These are phyloP conservation scores for Ciconia maguari DNA, from an alignment of 2,113 vertebrate genomes.

Conservation along the genomic window DNA sequence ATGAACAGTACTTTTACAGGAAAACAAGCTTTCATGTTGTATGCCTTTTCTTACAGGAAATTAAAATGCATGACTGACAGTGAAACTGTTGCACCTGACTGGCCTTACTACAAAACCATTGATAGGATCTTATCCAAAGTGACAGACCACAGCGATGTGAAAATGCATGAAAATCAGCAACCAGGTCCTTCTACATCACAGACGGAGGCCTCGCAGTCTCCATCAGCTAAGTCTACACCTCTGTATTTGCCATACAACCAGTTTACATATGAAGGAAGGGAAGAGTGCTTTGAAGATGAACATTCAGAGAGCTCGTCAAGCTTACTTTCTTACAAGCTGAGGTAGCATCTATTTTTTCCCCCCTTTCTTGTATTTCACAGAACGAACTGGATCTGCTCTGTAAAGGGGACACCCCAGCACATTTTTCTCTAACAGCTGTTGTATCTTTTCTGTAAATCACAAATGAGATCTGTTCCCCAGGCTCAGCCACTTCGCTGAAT, in stretches of 20 bases:
- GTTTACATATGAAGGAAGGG: constrained; percentile 92
- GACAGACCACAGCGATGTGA: constrained; percentile 83
- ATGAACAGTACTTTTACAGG: background rate
- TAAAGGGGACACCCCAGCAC: background rate
- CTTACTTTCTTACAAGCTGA: constrained; percentile 79
- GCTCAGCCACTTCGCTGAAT: background rate
- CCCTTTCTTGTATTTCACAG: background rate
- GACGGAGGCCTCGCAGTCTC: constrained; percentile 82
- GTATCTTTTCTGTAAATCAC: background rate
- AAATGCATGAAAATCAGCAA: constrained; percentile 80
- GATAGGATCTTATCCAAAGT: constrained; percentile 93
- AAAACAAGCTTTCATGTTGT: constrained; percentile 51
- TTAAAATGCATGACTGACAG: constrained; percentile 87
- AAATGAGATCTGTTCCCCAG: background rate
- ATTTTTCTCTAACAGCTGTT: background rate
- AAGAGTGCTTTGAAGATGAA: constrained; percentile 83
- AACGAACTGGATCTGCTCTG: background rate
- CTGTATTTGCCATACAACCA: constrained; percentile 91
- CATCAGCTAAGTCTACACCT: constrained; percentile 81
- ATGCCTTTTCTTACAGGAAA: constrained; percentile 82
- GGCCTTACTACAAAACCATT: constrained; percentile 95
- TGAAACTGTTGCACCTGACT: constrained; percentile 83
- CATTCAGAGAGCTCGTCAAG: constrained; percentile 79
- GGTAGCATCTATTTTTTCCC: constrained; percentile 59
- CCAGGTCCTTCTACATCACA: constrained; percentile 87